phyloP scores from a whole-genome alignment of 2,797 vertebrate genomes.

The Dendrocincla tyrannina region DNA sequence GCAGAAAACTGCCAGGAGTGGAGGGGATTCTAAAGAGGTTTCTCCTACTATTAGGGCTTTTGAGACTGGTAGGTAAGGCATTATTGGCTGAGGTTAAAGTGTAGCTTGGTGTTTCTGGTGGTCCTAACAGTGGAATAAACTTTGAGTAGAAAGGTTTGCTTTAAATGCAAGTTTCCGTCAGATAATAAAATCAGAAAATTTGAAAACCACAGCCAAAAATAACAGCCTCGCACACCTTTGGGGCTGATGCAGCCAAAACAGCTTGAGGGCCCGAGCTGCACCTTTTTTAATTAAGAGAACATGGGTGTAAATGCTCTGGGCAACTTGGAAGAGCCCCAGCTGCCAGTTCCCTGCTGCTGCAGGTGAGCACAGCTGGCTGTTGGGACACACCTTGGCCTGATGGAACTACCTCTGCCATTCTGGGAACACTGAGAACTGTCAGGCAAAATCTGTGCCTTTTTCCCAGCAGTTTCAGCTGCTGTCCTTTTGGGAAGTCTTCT shows the following conservation, averaged over 20 bases:
- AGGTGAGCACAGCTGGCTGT: background rate
- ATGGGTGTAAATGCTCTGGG: conserved; percentile 23
- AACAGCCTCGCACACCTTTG: background rate
- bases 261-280: background rate
- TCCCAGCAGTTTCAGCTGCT: background rate
- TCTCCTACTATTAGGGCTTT: background rate
- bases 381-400: background rate
- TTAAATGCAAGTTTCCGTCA: background rate
- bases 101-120: background rate
- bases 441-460: background rate
- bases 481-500: background rate
- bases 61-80: background rate
- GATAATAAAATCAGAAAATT: background rate
- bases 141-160: background rate
- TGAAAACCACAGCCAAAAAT: background rate
- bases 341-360: background rate
- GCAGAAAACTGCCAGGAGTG: background rate
- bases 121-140: background rate
- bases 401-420: background rate
- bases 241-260: background rate
- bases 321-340: background rate
- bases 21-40: background rate
- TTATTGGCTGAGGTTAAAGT: background rate
- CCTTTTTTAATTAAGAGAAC: conserved; percentile 5
- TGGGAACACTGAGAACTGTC: background rate